A percentile compares a stretch with the other conserved stretches of the same genome.
phyloP scores from a whole-genome alignment of 1,140 invertebrate genomes.

The Babylonia areolata region DNA sequence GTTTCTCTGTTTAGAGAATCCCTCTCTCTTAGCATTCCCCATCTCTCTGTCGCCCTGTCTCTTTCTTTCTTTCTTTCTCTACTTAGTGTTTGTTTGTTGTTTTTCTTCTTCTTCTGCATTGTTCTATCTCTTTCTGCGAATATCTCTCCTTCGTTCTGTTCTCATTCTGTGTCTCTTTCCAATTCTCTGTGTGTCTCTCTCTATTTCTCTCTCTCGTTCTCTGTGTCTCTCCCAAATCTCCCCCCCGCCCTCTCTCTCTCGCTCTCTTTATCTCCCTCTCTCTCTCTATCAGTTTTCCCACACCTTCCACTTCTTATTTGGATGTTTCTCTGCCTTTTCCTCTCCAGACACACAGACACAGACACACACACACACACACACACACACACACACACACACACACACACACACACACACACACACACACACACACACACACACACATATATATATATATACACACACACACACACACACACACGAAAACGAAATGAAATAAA shows the following conservation, averaged over 20 bases:
- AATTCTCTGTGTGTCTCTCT: not conserved
- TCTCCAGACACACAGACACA: too few relatives aligned
- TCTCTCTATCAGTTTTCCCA: not conserved
- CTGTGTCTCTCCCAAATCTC: not conserved
- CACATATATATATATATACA: not conserved
- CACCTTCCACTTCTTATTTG: not conserved
- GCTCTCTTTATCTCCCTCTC: conserved; percentile 6
- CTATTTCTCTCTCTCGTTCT: too few relatives aligned
- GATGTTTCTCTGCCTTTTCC: not conserved
- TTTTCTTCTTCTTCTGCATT: too few relatives aligned
- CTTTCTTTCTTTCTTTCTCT: conserved; percentile 13
- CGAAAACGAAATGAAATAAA: not conserved
- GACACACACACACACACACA: conserved; percentile 5
- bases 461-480: not conserved
- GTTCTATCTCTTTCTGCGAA: not conserved
- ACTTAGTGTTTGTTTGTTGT: too few relatives aligned
- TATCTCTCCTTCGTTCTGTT: too few relatives aligned
- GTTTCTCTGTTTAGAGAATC: too few relatives aligned
- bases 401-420: not conserved
- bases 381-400: conserved; percentile 11
- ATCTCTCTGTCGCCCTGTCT: too few relatives aligned
- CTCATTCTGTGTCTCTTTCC: not conserved
- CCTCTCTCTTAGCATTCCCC: too few relatives aligned
- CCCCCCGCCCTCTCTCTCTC: not conserved
- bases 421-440: conserved; percentile 11